Conservation (phyloP, 2,888 invertebrate genomes). For the Cephus spinipes region DNA sequence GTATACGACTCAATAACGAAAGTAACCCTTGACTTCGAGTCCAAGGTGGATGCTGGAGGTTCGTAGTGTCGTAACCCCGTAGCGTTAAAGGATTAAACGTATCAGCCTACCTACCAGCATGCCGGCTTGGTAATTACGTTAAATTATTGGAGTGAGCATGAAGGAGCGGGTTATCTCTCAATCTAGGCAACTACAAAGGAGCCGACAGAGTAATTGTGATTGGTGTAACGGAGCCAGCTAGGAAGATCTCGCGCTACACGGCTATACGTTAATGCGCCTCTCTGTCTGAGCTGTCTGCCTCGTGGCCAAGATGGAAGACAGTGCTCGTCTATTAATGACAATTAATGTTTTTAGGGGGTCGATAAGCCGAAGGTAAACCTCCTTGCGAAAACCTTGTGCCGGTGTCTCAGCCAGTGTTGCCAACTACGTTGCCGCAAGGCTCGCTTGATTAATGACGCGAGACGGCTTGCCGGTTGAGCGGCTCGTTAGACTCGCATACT, state of each 20-base stretch:
- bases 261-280: not conserved
- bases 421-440: not conserved
- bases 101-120: slow-evolving; percentile 24
- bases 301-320: slow-evolving; percentile 29
- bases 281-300: slow-evolving; percentile 21
- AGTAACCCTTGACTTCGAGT: slow-evolving; percentile 3
- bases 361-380: slow-evolving; percentile 31
- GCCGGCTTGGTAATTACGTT: slow-evolving; percentile 50
- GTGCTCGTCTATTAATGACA: slow-evolving; percentile 37
- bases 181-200: slow-evolving; percentile 50
- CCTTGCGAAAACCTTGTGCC: not conserved
- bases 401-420: not conserved
- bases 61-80: not conserved
- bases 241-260: slow-evolving; percentile 28
- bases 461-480: not conserved
- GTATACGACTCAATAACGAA: slow-evolving; percentile 1
- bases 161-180: slow-evolving; percentile 56
- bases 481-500: slow-evolving; percentile 3
- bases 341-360: slow-evolving; percentile 42
- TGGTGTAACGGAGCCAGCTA: slow-evolving; percentile 49
- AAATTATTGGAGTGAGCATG: slow-evolving; percentile 55
- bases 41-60: not conserved
- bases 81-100: slow-evolving; percentile 7
- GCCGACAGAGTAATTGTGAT: slow-evolving; percentile 50
- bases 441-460: slow-evolving; percentile 6